These are phyloP conservation scores for Apodemia zela DNA, from an alignment of 2,888 invertebrate genomes.

Conservation along the genomic window DNA sequence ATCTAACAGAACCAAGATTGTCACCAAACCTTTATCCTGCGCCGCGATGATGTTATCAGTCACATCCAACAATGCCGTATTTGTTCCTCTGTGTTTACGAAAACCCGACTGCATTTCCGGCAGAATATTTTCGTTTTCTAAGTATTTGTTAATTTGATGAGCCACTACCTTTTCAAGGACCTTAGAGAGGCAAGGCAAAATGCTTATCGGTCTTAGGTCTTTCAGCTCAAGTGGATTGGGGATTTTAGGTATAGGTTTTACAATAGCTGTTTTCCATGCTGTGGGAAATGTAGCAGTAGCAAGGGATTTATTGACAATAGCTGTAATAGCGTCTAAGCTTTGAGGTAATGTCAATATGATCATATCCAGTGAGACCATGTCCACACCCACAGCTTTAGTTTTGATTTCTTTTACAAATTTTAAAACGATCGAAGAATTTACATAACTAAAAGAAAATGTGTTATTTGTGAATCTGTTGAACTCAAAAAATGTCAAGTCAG, in stretches of 20 bases:
- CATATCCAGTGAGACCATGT: not conserved
- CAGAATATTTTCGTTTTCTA: slow-evolving; percentile 19
- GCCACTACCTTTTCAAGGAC: slow-evolving; percentile 22
- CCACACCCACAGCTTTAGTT: no score
- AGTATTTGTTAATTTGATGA: slow-evolving; percentile 6
- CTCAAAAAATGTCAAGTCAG: no score
- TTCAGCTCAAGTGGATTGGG: not conserved
- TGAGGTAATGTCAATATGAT: not conserved
- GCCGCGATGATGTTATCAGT: slow-evolving; percentile 21
- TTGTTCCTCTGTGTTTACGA: slow-evolving; percentile 19
- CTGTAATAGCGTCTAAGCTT: not conserved
- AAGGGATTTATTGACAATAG: not conserved
- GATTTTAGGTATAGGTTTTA: slow-evolving; percentile 18
- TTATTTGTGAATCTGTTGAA: no score
- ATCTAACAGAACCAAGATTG: slow-evolving; percentile 9
- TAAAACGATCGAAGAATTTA: no score
- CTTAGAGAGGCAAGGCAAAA: slow-evolving; percentile 23
- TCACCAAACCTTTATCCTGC: slow-evolving; percentile 12
- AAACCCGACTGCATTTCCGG: slow-evolving; percentile 25
- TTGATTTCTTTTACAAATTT: no score
- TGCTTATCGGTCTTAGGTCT: slow-evolving; percentile 24
- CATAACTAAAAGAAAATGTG: no score
- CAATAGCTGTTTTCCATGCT: slow-evolving; percentile 2
- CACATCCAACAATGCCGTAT: slow-evolving; percentile 21
- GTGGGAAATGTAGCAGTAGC: not conserved